Base-by-base conservation (phyloP, 2,888 invertebrate species). In the Xestia ashworthii region DNA sequence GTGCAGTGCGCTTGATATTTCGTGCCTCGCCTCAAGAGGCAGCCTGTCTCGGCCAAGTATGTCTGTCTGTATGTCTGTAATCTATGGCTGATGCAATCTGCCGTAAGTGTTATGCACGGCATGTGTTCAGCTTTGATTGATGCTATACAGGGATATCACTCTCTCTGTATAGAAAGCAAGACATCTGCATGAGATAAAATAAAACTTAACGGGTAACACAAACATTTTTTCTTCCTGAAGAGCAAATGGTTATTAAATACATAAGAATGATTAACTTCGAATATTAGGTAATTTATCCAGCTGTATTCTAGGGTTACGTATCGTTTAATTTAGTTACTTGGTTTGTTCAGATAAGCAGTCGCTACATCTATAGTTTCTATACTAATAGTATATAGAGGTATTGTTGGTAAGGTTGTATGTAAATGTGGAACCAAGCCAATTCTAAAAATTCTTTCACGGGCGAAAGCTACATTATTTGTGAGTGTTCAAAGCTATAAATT, bases 21-120 rank as follows among this genome's bases (percentile, higher is more conserved):
- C 48, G 60, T 62, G 25, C 46, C 58, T 69, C 44, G 74, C 76
- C 86, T 84, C 86, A 9, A 84, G 87, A 19, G 87, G 70, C 73
- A 71, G 78, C 71, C 68, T 62, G 69, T 60, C 48, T 41, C 48
- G 46, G 66, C 64, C 77, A 58, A 69, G 82, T 77, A 71, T 80
- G 76, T 67, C 50, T 78, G 77, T 85, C 50, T 78, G 77, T 85
- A 85, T 79, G 75, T 65, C 50, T 78, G 78, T 86, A 86, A 83
- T 86, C 74, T 73, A 80, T 73, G 74, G 65, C 46, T 78, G 78
- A 73, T 78, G 74, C 75, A 74, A 82, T 80, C 88, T 78, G 32
- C 68, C 65, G 76, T 74, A 64, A 78, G 71, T 85, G 78, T 76
- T 66, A 76, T 78, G 76, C 53, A 70, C 32, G 67, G 65, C 74